Evolutionary conservation across 2,797 vertebrate species (phyloP).

Genomic region (Molossus molossus): DNA sequence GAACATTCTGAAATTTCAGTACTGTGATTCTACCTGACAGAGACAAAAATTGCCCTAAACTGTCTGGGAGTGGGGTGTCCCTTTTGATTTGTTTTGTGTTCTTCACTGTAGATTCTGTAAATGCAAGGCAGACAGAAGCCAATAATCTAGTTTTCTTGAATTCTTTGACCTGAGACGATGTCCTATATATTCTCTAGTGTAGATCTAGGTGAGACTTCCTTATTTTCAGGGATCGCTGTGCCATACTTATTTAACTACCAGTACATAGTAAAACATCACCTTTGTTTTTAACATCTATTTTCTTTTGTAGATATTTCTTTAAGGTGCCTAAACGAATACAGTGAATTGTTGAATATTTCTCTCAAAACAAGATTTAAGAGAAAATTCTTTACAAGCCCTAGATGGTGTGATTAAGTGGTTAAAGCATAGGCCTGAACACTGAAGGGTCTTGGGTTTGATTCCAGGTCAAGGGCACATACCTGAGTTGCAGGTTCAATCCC

Average conservation of each 20-base stretch:
- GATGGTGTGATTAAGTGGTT: too few species aligned
- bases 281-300: constrained; percentile 47
- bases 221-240: not conserved
- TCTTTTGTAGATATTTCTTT: constrained; percentile 42
- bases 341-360: not conserved
- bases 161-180: not conserved
- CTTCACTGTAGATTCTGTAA: constrained; percentile 57
- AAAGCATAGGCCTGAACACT: too few species aligned
- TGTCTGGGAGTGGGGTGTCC: not conserved
- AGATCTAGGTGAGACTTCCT: constrained; percentile 22
- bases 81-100: constrained; percentile 52
- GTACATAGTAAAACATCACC: not conserved
- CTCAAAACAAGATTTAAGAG: constrained; percentile 43
- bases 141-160: constrained; percentile 20
- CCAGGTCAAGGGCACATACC: too few species aligned
- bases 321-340: constrained; percentile 54
- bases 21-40: constrained; percentile 46
- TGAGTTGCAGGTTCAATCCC: too few species aligned
- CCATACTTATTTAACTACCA: not conserved
- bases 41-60: constrained; percentile 27
- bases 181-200: constrained; percentile 46
- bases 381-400: too few species aligned
- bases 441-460: too few species aligned
- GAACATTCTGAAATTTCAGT: constrained; percentile 34
- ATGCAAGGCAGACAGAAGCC: constrained; percentile 37